phyloP scores from a whole-genome alignment of 2,797 vertebrate genomes.

The Myiotriccus ornatus region DNA sequence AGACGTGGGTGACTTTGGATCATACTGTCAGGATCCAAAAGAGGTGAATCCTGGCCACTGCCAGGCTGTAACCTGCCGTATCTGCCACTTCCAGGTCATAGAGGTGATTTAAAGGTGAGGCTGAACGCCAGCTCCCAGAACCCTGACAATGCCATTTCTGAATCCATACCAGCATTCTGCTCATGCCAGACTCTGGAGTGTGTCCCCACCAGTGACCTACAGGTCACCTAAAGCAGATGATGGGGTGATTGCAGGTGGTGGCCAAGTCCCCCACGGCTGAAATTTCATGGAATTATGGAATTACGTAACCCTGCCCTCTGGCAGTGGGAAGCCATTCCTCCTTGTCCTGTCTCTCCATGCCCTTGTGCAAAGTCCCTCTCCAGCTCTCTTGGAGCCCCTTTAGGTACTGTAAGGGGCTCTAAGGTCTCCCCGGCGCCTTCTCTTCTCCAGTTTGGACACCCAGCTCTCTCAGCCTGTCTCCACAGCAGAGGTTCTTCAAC shows the following conservation, averaged over 20 bases:
- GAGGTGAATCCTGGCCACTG: background rate
- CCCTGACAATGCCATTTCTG: background rate
- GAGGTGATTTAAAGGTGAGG: background rate
- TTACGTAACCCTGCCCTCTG: too few species aligned
- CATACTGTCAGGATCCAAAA: background rate
- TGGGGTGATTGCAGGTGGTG: background rate
- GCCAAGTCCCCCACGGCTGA: background rate
- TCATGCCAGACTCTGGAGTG: background rate
- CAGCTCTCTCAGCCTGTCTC: background rate
- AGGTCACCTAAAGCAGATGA: background rate
- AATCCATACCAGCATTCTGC: accelerated
- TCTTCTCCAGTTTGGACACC: background rate
- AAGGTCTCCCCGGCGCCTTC: background rate
- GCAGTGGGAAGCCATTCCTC: background rate
- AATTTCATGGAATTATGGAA: background rate
- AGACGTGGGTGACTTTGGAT: background rate
- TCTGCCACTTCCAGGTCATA: background rate
- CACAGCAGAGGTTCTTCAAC: background rate
- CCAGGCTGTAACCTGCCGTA: background rate
- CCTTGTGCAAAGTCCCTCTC: background rate
- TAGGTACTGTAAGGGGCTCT: background rate
- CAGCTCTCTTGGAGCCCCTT: background rate
- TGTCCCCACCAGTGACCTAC: background rate
- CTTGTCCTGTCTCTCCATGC: background rate
- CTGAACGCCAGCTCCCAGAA: background rate